Conservation (phyloP, 2,888 invertebrate genomes). For the Ochropleura plecta region DNA sequence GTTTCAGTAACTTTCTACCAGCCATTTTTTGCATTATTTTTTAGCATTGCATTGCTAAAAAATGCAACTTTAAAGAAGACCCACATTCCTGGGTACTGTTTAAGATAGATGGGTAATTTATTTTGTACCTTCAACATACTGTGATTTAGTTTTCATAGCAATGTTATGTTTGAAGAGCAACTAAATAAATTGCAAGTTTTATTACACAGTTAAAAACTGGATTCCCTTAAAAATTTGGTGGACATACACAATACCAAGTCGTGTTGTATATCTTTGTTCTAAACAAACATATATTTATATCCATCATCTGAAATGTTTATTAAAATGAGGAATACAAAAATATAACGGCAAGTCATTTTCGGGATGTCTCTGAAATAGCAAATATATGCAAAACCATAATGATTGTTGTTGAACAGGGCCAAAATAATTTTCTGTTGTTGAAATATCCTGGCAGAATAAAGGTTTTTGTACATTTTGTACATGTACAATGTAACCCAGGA, state of each 20-base stretch:
- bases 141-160: constrained; percentile 27
- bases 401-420: neutral
- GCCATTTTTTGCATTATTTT: neutral
- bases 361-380: neutral
- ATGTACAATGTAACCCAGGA: neutral
- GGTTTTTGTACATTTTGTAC: too few species aligned
- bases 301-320: constrained; percentile 81
- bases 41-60: neutral
- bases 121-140: neutral
- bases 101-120: neutral
- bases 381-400: neutral
- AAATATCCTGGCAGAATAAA: rapidly evolving
- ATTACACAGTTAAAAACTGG: constrained; percentile 28
- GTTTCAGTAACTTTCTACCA: neutral
- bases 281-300: constrained; percentile 85
- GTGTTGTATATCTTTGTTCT: constrained; percentile 78
- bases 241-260: constrained; percentile 87
- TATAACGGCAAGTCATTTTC: too few species aligned
- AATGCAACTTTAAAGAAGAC: neutral
- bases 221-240: constrained; percentile 35
- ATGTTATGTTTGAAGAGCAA: constrained; percentile 24
- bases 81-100: neutral
- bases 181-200: constrained; percentile 66
- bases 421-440: neutral
- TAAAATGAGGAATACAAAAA: constrained; percentile 16